Evolutionary conservation across 1,140 invertebrate genomes (phyloP), one percentile per base, ranked within the genome.

Genomic region (Tigriopus japonicus): DNA sequence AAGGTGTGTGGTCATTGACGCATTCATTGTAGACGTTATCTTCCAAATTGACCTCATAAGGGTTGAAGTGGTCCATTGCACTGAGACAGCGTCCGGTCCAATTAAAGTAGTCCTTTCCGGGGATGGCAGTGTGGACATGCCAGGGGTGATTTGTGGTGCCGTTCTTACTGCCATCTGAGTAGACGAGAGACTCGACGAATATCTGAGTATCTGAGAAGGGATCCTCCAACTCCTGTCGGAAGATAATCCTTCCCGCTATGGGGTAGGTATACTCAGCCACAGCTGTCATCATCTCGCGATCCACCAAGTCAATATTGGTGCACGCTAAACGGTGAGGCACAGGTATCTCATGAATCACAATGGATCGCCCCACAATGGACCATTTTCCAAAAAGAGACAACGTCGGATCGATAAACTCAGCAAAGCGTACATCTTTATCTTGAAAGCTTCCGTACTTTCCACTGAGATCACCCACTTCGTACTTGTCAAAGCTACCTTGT

Each of bases 101-200:
- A 69, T 90, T 87, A 68, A 90, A 91, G 69, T 86, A 93, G 71
- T 95, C 91, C 65, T 80, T 81, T n/a, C 81, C 83, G 1, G 80
- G 75, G 58, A 75, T 69, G 63, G 77, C 68, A 19, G 74, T 70
- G 63, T 82, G 80, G 40, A 85, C 71, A 65, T 76, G 74, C 80
- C 81, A 84, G 15, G 71, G 68, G 70, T 92, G 87, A 49, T 81
- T 78, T 41, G 73, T 73, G 0, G 86, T 86, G 68, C 82, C 82
- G 68, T 90, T 89, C 63, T 78, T 79, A 28, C 82, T 81, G 0
- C 87, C 88, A 70, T 94, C 88, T 0, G 84, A 81, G 70, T 94
- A 89, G 35, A 90, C 79, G 56, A 97, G 76, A 55, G 71, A 69
- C 59, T 74, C 73, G 43, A 79, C 71, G n/a, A 80, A 69, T 7